A percentile compares a stretch with the other conserved stretches of the same genome.
phyloP scores from a whole-genome alignment of 1,140 invertebrate genomes.

The Diprion similis region DNA sequence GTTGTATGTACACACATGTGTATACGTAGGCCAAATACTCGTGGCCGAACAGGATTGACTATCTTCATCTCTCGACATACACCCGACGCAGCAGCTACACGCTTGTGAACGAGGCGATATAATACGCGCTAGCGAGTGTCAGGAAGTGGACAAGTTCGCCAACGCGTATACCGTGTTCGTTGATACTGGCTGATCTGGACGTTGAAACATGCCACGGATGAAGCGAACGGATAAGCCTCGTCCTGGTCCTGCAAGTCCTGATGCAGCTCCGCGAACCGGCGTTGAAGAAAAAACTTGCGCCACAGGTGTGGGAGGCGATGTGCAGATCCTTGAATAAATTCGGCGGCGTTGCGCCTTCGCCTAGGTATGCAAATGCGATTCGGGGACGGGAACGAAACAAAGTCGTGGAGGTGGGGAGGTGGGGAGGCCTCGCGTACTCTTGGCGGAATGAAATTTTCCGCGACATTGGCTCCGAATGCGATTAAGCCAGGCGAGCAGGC shows the following conservation, averaged over 20 bases:
- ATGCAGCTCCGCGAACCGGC: background rate
- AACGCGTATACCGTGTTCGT: too few relatives aligned
- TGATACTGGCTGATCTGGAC: too few relatives aligned
- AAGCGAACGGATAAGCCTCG: too few relatives aligned
- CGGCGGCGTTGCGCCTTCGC: slow-evolving; percentile 38
- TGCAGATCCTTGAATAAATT: slow-evolving; percentile 9
- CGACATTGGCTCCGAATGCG: slow-evolving; percentile 62
- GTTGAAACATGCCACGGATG: too few relatives aligned
- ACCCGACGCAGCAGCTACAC: too few relatives aligned
- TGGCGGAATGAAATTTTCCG: slow-evolving; percentile 62
- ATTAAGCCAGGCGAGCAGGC: slow-evolving; percentile 55
- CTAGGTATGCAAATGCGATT: slow-evolving; percentile 54
- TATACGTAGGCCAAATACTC: too few relatives aligned
- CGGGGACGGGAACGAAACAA: slow-evolving; percentile 47
- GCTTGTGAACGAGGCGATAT: too few relatives aligned
- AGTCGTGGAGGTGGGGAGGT: slow-evolving; percentile 52
- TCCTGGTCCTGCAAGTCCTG: background rate
- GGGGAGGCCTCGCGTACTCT: slow-evolving; percentile 47
- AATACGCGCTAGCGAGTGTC: too few relatives aligned
- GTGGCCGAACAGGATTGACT: too few relatives aligned
- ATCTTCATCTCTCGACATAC: too few relatives aligned
- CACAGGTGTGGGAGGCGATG: background rate
- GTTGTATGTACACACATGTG: too few relatives aligned
- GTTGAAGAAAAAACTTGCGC: background rate
- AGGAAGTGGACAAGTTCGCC: too few relatives aligned